Conservation (phyloP, 2,888 invertebrate genomes). For the Leucophenga montana region DNA sequence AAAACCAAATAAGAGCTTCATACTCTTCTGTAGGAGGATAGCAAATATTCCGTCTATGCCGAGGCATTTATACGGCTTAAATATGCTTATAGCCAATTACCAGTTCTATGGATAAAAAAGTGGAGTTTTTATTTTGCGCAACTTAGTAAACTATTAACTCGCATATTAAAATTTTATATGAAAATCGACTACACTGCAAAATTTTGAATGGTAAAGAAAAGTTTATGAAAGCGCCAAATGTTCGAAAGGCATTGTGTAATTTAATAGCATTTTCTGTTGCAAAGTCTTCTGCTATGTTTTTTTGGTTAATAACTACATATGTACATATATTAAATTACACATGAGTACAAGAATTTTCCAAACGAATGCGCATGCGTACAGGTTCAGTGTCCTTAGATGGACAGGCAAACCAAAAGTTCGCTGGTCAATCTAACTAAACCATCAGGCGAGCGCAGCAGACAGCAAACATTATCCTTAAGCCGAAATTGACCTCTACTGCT, state of each 20-base stretch:
- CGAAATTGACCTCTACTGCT: slow-evolving; percentile 3
- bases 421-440: too few relatives aligned
- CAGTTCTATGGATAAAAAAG: too few relatives aligned
- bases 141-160: too few relatives aligned
- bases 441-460: too few relatives aligned
- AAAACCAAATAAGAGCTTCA: too few relatives aligned
- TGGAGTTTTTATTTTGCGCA: too few relatives aligned
- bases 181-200: too few relatives aligned
- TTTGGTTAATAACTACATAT: background rate
- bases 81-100: too few relatives aligned
- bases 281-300: background rate
- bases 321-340: slow-evolving; percentile 56
- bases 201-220: too few relatives aligned
- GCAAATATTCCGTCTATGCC: too few relatives aligned
- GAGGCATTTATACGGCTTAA: too few relatives aligned
- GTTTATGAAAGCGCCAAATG: background rate
- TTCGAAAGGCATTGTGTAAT: slow-evolving; percentile 2
- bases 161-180: background rate
- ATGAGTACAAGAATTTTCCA: slow-evolving; percentile 58
- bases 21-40: too few relatives aligned
- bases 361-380: slow-evolving; percentile 60
- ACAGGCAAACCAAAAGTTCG: background rate
- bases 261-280: background rate
- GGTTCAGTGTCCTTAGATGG: slow-evolving; percentile 49
- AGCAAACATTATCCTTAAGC: background rate